Evolutionary conservation across 2,797 vertebrate genomes (phyloP).

Genomic region (Hyperoplus immaculatus): DNA sequence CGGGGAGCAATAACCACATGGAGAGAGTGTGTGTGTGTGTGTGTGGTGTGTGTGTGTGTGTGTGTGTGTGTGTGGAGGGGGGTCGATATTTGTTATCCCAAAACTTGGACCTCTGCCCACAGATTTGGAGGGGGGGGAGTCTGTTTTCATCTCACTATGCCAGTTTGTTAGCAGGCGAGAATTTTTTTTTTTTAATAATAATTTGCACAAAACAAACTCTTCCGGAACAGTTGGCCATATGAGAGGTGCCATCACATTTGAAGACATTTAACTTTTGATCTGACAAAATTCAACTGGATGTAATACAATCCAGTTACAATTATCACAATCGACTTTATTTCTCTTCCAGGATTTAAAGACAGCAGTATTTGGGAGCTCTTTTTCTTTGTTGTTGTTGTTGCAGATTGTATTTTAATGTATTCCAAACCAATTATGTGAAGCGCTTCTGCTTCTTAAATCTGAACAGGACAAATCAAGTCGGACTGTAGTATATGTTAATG

Average conservation of each 20-base stretch:
- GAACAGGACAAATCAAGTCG: too few relatives aligned
- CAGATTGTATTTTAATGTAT: too few relatives aligned
- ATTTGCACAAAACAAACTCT: too few relatives aligned
- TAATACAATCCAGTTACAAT: neutral
- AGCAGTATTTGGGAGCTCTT: too few relatives aligned
- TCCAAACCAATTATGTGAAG: too few relatives aligned
- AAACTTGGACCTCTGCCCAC: constrained; percentile 39
- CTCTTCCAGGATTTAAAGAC: too few relatives aligned
- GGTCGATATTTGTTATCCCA: constrained; percentile 47
- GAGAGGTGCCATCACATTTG: neutral
- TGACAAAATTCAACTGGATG: neutral
- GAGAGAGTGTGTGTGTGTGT: neutral
- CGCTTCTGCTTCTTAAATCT: too few relatives aligned
- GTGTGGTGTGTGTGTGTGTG: neutral
- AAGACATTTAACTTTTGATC: neutral
- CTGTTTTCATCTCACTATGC: constrained; percentile 24
- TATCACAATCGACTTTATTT: too few relatives aligned
- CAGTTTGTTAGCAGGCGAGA: constrained; percentile 11
- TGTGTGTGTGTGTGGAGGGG: neutral
- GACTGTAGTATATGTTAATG: too few relatives aligned
- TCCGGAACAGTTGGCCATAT: too few relatives aligned
- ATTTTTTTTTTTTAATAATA: too few relatives aligned
- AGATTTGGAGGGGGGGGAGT: constrained; percentile 4
- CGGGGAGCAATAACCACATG: constrained; percentile 33
- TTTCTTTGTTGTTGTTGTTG: too few relatives aligned